These are phyloP conservation scores for Steinernema hermaphroditum DNA, from an alignment of 2,888 invertebrate genomes.

Conservation along the genomic window DNA sequence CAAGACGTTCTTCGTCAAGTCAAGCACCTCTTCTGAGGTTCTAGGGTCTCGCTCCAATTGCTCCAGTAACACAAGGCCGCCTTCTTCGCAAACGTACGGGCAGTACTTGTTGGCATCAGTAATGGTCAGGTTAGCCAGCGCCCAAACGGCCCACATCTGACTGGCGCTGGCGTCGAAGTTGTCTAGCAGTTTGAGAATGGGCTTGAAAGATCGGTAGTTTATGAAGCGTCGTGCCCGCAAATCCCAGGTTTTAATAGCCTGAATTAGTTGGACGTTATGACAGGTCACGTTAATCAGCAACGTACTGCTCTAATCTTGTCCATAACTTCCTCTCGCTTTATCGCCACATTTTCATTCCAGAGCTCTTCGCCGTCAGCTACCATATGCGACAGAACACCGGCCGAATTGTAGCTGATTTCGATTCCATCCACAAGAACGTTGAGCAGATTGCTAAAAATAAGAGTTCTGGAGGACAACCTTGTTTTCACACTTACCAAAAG, in stretches of 20 bases:
- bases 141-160: constrained; percentile 87
- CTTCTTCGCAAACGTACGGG: constrained; percentile 81
- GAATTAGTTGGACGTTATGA: constrained; percentile 71
- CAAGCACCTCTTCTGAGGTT: constrained; percentile 43
- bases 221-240: constrained; percentile 85
- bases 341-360: constrained; percentile 72
- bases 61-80: constrained; percentile 78
- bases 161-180: constrained; percentile 72
- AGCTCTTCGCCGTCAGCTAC: constrained; percentile 84
- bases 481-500: constrained; percentile 72
- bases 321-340: constrained; percentile 54
- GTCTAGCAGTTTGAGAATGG: constrained; percentile 82
- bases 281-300: neutral
- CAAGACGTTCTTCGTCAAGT: constrained; percentile 47
- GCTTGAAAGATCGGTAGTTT: constrained; percentile 93
- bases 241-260: constrained; percentile 86
- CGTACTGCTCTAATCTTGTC: constrained; percentile 52
- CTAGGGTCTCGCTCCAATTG: constrained; percentile 64
- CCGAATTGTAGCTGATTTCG: constrained; percentile 74
- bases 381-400: constrained; percentile 86
- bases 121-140: constrained; percentile 88
- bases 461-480: too few relatives aligned
- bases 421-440: constrained; percentile 84
- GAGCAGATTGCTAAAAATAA: constrained; percentile 36
- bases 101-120: constrained; percentile 87